phyloP scores from a whole-genome alignment of 2,888 invertebrate genomes.

The Calephelis perditalis region DNA sequence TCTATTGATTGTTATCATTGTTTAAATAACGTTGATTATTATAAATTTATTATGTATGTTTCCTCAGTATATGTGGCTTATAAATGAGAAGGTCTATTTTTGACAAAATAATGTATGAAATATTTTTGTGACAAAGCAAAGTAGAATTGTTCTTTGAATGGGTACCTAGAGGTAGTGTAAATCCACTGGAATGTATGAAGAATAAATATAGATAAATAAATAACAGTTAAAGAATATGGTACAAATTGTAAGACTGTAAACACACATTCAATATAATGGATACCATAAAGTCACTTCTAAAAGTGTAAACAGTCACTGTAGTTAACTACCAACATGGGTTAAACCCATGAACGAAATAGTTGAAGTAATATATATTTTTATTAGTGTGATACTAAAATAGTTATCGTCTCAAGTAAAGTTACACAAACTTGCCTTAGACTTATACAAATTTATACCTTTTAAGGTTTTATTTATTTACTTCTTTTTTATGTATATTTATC shows the following conservation, averaged over 20 bases:
- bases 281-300: constrained; percentile 24
- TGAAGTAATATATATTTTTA: constrained; percentile 11
- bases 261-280: constrained; percentile 38
- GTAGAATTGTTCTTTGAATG: constrained; percentile 67
- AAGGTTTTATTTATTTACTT: background rate
- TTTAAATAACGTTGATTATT: constrained; percentile 72
- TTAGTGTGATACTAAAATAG: background rate
- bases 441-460: constrained; percentile 5
- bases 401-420: background rate
- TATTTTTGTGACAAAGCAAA: constrained; percentile 70
- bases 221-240: constrained; percentile 56
- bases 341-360: constrained; percentile 14
- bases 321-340: no score
- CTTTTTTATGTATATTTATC: no score
- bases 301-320: constrained; percentile 22
- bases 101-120: constrained; percentile 62
- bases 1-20: constrained; percentile 74
- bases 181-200: constrained; percentile 48
- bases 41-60: constrained; percentile 72
- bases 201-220: constrained; percentile 51
- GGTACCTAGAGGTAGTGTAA: constrained; percentile 57
- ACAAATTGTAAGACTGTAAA: constrained; percentile 72
- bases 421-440: constrained; percentile 7
- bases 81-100: constrained; percentile 70
- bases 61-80: constrained; percentile 63